A percentile compares a stretch with the other conserved stretches of the same genome.
phyloP scores from a whole-genome alignment of 1,140 invertebrate genomes.

The Globodera ellingtonae region DNA sequence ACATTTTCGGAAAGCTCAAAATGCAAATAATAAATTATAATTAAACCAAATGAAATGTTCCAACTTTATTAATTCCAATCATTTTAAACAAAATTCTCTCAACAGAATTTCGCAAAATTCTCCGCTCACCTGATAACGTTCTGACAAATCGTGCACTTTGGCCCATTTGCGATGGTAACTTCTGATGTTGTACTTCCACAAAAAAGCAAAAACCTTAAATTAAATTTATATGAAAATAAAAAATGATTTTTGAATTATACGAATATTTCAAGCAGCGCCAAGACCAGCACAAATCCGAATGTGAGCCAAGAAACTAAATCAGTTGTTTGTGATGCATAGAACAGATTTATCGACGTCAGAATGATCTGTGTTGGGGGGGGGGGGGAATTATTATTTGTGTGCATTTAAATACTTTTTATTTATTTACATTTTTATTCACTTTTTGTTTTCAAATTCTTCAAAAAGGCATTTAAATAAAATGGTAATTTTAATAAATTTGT shows the following conservation, averaged over 20 bases:
- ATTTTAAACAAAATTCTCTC: too few relatives aligned
- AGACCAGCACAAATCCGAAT: not conserved
- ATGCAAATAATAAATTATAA: not conserved
- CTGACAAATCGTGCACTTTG: conserved; percentile 6
- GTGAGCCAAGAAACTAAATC: not conserved
- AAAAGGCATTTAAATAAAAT: too few relatives aligned
- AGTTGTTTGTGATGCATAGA: not conserved
- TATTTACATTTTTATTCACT: too few relatives aligned
- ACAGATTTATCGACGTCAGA: not conserved
- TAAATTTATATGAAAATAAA: not conserved
- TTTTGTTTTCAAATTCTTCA: too few relatives aligned
- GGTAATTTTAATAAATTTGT: not conserved
- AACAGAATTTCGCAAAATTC: too few relatives aligned
- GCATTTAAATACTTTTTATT: too few relatives aligned
- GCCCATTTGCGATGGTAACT: not conserved
- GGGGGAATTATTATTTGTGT: too few relatives aligned
- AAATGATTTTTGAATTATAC: not conserved
- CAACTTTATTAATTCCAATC: too few relatives aligned
- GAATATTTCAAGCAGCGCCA: not conserved
- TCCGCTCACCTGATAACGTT: conserved; percentile 10
- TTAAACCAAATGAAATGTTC: not conserved
- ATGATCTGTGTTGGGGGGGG: not conserved
- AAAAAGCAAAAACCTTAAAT: not conserved
- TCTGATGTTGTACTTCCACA: not conserved
- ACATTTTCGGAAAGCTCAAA: conserved; percentile 17